Evolutionary conservation across 2,113 vertebrate genomes (phyloP).

Genomic region (Sarotherodon lohbergeri): DNA sequence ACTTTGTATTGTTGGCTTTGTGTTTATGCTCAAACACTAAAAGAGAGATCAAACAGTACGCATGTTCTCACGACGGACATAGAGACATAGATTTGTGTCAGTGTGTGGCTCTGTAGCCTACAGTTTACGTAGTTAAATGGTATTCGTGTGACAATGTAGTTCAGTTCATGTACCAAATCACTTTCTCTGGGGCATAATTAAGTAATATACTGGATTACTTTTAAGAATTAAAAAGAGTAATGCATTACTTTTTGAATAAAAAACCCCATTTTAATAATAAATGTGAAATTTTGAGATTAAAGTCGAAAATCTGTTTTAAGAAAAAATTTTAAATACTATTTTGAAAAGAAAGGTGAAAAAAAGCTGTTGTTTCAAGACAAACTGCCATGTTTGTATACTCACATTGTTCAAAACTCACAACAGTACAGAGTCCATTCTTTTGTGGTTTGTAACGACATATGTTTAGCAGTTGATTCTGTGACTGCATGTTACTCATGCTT

Average conservation of each 20-base stretch:
- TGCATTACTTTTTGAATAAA: background rate
- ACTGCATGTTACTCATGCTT: background rate
- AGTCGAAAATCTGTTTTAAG: background rate
- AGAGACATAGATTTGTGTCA: background rate
- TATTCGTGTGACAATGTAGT: fast-evolving
- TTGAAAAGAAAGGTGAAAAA: background rate
- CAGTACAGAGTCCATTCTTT: background rate
- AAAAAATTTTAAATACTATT: background rate
- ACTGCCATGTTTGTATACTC: fast-evolving
- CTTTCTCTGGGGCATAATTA: background rate
- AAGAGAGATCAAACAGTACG: background rate
- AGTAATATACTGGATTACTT: background rate
- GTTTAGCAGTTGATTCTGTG: background rate
- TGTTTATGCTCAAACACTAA: background rate
- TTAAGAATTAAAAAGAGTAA: background rate
- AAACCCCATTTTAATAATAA: background rate
- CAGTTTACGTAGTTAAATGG: fast-evolving
- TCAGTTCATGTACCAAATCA: fast-evolving
- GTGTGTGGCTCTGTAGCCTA: background rate
- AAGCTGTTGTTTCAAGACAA: background rate
- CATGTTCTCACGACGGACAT: background rate
- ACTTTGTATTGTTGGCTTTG: fast-evolving
- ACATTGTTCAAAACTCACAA: background rate
- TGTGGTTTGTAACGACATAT: background rate
- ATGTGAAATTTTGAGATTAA: background rate